Evolutionary conservation across 2,888 invertebrate genomes (phyloP), one percentile per base, ranked within the genome.

Genomic region (Rotaria socialis): DNA sequence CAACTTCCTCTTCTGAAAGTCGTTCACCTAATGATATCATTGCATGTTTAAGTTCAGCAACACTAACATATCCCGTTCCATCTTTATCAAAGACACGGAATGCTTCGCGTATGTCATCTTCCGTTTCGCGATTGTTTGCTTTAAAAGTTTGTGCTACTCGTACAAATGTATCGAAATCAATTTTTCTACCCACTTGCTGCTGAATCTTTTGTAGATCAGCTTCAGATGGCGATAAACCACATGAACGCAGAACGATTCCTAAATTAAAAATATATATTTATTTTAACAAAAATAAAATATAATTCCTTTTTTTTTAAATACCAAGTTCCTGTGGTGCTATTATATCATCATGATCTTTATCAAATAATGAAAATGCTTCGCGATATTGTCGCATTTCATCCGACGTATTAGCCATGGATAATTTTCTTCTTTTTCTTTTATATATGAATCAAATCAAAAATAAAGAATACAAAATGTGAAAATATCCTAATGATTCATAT

Each of bases 11-110:
- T n/a, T 80, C 80, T 0, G 47, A 47, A 14, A 80, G n/a, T 47
- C 80, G 19, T 80, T 80, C 80, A 80, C 80, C 80, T 80, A 80
- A 80, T 80, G 80, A 47, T 43, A 80, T 80, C 80, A 80, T 80
- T 14, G 80, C 80, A 47, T 80, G 43, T 47, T 80, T 80, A 14
- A 80, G 24, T 80, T 80, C 80, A 22, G 80, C 8, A 22, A 80
- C 80, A 47, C 47, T 47, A 47, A 80, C 80, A 80, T 80, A 80
- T 47, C 80, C 80, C 10, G 80, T 80, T n/a, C 80, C 80, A 80
- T 80, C 80, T 80, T 80, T 80, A 24, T 80, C 80, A 80, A 80
- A 80, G 3, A 80, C 80, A 24, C 80, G 80, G 35, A 80, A 80
- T 47, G 80, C 80, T 80, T 80, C 80, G 47, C 80, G 80, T 47